Evolutionary conservation across 2,888 invertebrate species (phyloP), one percentile per base, ranked within the genome.

Genomic region (Drosophila stalkeri): DNA sequence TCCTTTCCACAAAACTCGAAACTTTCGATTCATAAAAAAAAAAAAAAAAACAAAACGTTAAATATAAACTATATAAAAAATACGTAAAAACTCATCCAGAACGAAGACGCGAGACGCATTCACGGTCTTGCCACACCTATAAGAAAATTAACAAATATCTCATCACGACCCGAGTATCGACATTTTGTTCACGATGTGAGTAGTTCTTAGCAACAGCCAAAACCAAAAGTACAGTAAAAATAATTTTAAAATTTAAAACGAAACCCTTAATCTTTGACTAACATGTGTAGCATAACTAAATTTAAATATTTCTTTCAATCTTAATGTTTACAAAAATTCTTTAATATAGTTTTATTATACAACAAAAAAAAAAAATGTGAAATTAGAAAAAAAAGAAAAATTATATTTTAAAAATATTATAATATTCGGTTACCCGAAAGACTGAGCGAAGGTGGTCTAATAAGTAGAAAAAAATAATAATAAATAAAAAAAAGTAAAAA

Each of bases 161-260:
- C 93, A 92, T 92, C 93, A 92, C 92, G 93, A 92, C 93, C 93
- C 90, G 93, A 93, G 92, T 93, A 93, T 88, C 93, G 93, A 91
- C 93, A 93, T 91, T 93, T 93, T 91, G 87, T 93, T 90, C 92
- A 93, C 90, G 93, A 93, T 92, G 93, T 93, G 93, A 93, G 93
- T 93, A 93, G 92, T 91, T 87, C 86, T 89, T 86, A 86, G 86
- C 72, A 71, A 77, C 68, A 79, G 73, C 71, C 75, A 71, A 81
- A 54, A 54, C 47, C 27, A 65, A 66, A 66, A 51, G 44, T 51
- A 52, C 39, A 60, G 67, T 77, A 63, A 27, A 37, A 8, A 57
- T 52, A 27, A 51, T 20, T 39, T 41, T 3, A 11, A 41, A 39
- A 41, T n/a, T n/a, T 41, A 60, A 49, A 37, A 52, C 39, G 12